These are phyloP conservation scores for Hetaerina titia DNA, from an alignment of 2,888 invertebrate genomes.

Conservation along the genomic window DNA sequence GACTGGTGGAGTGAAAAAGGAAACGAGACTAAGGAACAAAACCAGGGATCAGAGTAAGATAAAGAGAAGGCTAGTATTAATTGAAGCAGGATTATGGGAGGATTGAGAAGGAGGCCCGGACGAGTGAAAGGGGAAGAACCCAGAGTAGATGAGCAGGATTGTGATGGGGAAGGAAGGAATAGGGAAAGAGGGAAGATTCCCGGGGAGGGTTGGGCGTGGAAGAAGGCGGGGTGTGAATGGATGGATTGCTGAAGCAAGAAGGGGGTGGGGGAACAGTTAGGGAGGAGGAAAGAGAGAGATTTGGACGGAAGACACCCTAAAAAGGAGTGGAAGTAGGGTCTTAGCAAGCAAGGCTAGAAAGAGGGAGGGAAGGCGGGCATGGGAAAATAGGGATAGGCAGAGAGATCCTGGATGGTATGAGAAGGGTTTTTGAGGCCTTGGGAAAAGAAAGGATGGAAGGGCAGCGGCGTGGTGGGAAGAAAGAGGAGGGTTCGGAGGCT, in stretches of 20 bases:
- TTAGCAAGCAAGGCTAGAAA: background rate
- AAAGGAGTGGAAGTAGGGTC: background rate
- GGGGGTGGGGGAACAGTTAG: background rate
- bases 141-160: too few relatives aligned
- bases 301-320: background rate
- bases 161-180: background rate
- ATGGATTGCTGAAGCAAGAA: background rate
- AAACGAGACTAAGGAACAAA: background rate
- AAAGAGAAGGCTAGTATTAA: constrained; percentile 13
- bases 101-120: background rate
- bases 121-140: background rate
- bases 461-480: background rate
- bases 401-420: background rate
- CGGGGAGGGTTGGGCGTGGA: background rate
- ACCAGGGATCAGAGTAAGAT: background rate
- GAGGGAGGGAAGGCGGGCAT: background rate
- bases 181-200: background rate
- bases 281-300: background rate
- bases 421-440: background rate
- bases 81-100: constrained; percentile 36
- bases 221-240: background rate
- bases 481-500: background rate
- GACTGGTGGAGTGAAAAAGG: background rate
- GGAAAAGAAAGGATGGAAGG: background rate
- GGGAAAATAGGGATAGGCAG: background rate